Base-by-base conservation (phyloP, 2,797 vertebrate genomes). In the Ispidina lecontei region DNA sequence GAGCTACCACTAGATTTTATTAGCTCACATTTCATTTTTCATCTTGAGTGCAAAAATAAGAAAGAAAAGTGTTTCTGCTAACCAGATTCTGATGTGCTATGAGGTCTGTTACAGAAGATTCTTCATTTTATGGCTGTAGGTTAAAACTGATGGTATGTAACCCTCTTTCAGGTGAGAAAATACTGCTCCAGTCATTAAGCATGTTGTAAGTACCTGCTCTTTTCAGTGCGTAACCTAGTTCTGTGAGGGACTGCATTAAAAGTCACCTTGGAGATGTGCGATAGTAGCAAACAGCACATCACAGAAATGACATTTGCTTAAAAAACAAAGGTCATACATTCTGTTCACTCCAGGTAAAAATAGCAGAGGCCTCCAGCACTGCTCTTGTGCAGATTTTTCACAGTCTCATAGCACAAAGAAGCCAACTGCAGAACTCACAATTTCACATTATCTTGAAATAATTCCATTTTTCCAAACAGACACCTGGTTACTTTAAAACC, bases 281-380 rank as follows among this genome's bases (percentile, higher is more conserved):
- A 75, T 33, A 65, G 69, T 46, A 87, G 82, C 80, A 75, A 91
- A 74, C 20, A 87, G 87, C 83, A 91, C 62, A 92, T 87, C 85
- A 94, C 74, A 23, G 26, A 95, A 90, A 96, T 94, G 87, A 84
- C 89, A 97, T 95, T 97, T 96, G 68, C 93, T 96, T 94, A n/a
- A 58, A 70, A 95, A 95, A 87, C 59, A 89, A 90, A 90, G 82
- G 77, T 85, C 70, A 74, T 73, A 39, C 77, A 60, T 95, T 96
- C 83, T 91, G 37, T 79, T 93, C 88, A 77, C 31, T 93, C 59
- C 88, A 86, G 71, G 86, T 96, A 95, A 97, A 98, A 97, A 97
- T 95, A 97, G 91, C 77, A 96, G 58, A 93, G 16, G 55, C 69
- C 55, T 96, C 84, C 59, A 96, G 91, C 79, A 67, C 37, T 91